Evolutionary conservation across 2,888 invertebrate genomes (phyloP).

Genomic region (Sinodicranocentrus sp.): DNA sequence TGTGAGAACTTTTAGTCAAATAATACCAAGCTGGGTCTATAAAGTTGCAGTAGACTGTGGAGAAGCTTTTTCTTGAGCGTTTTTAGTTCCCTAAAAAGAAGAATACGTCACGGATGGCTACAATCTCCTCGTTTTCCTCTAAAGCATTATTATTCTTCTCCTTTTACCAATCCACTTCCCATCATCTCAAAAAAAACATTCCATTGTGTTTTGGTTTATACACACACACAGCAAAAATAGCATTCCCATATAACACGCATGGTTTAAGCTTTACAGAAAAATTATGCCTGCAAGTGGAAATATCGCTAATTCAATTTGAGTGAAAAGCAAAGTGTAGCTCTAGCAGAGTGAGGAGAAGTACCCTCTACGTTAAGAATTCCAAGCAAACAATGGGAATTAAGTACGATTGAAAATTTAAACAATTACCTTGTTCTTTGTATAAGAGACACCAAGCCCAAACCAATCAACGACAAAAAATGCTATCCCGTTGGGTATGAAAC

Average conservation of each 20-base stretch:
- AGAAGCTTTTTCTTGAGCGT: too few species aligned
- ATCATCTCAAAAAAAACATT: background rate
- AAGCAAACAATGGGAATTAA: conserved; percentile 18
- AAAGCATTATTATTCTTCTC: conserved; percentile 1
- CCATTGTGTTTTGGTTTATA: conserved; percentile 6
- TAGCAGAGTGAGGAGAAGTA: too few species aligned
- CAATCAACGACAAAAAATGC: conserved; percentile 33
- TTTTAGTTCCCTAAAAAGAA: too few species aligned
- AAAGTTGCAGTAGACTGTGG: too few species aligned
- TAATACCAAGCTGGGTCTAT: too few species aligned
- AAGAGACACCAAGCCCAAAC: conserved; percentile 4
- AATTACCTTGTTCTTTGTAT: conserved; percentile 41
- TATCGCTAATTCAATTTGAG: too few species aligned
- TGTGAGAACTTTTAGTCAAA: background rate
- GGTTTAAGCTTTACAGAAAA: too few species aligned
- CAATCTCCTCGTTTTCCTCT: conserved; percentile 9
- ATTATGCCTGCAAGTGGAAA: too few species aligned
- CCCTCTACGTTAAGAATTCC: background rate
- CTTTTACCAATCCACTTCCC: background rate
- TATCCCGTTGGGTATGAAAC: conserved; percentile 22
- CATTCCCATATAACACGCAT: background rate
- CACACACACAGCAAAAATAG: background rate
- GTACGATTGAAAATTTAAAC: conserved; percentile 46
- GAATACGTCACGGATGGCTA: conserved; percentile 45
- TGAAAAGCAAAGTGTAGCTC: too few species aligned